Evolutionary conservation across 30 jellyfish, hydroid and myxozoan species (phyloP), one percentile per base, ranked within the genome.

Genomic region (Haliclystus octoradiatus): DNA sequence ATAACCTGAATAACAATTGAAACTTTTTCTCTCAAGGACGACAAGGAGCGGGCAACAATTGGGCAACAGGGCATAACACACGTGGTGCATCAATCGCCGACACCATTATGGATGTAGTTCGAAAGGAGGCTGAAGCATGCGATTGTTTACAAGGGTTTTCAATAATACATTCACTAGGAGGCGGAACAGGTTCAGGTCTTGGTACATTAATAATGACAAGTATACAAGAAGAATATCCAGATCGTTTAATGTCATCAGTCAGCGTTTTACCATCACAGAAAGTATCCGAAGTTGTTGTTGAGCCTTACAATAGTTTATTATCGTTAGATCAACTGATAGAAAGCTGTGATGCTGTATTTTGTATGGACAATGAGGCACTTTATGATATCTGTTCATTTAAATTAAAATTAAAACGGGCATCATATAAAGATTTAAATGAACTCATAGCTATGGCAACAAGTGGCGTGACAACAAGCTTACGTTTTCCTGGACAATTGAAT

Each of bases 401-500:
- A 24, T 66, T 79, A 28, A 85, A 80, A 50, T 31, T 31, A 23
- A 71, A 70, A 66, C 73, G 70, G 49, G 83, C 81, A 40, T 63
- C 83, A 24, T 92, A 92, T 62, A 74, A 63, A 35, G 50, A 78
- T 57, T 84, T 90, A 34, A 90, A 90, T 67, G 65, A 52, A 22
- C 70, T 90, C 70, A 72, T 83, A 14, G 92, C 96, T 15, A 75
- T 53, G 31, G 91, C 95, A 28, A 65, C 81, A 78, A 83, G 99
- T 69, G 99, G 99, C 0, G 85, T 83, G 1, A 92, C 99, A 22
- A 84, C 96, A 19, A 77, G 97, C 28, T 62, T 92, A 13, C 74
- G 99, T 25, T 92, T 83, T 62, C 99, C 99, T n/a, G 99, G 99
- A 14, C 99, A 92, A 95, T 70, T 92, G 35, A 92, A 92, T 67